Evolutionary conservation across 1,140 invertebrate genomes (phyloP).

Genomic region (Glossosoma conforme): DNA sequence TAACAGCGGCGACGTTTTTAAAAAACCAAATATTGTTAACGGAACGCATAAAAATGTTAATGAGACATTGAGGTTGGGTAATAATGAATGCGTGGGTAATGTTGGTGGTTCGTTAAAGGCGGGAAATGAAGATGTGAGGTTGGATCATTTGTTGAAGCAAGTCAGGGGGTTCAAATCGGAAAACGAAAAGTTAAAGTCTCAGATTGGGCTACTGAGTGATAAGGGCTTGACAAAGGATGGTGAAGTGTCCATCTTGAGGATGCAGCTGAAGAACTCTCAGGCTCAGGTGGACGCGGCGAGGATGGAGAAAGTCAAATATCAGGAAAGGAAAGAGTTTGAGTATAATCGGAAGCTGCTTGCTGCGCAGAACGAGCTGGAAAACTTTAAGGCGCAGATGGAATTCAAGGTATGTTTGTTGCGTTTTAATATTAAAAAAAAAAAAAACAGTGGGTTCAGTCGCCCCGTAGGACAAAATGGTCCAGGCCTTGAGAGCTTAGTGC

Average conservation of each 20-base stretch:
- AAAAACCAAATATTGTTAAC: not conserved
- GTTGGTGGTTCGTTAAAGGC: constrained; percentile 1
- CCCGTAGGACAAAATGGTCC: not conserved
- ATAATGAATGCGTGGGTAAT: not conserved
- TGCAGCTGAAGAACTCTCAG: constrained; percentile 42
- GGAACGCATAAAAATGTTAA: not conserved
- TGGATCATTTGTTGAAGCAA: constrained; percentile 17
- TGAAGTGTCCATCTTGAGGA: constrained; percentile 43
- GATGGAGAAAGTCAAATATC: constrained; percentile 40
- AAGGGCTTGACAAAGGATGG: constrained; percentile 47
- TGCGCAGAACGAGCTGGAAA: constrained; percentile 37
- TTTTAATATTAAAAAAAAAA: not conserved
- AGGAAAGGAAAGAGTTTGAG: constrained; percentile 42
- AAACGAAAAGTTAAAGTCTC: constrained; percentile 43
- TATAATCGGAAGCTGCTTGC: constrained; percentile 38
- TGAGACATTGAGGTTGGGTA: not conserved
- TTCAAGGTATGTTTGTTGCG: constrained; percentile 39
- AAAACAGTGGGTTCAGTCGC: not conserved
- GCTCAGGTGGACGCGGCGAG: constrained; percentile 39
- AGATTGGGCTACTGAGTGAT: constrained; percentile 42
- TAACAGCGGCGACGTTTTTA: not conserved
- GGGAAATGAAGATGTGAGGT: constrained; percentile 5
- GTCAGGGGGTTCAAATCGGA: constrained; percentile 28
- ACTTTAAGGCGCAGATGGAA: constrained; percentile 42
- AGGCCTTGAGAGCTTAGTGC: not conserved